Evolutionary conservation across 2,113 vertebrate genomes (phyloP).

Genomic region (Uria aalge): DNA sequence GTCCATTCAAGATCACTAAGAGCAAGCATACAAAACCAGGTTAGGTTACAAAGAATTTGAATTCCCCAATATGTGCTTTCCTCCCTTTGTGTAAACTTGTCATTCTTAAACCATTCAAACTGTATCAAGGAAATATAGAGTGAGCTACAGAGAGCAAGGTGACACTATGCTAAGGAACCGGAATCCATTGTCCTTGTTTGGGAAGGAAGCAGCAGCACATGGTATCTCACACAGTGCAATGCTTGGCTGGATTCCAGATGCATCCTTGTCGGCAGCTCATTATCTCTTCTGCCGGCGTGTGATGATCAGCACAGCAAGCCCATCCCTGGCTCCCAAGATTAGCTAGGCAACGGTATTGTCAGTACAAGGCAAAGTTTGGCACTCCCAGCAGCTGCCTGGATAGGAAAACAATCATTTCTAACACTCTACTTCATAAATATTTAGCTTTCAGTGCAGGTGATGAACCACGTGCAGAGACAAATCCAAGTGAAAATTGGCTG

Average conservation of each 20-base stretch:
- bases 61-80: not conserved
- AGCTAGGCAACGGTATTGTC: constrained; percentile 27
- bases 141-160: not conserved
- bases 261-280: constrained; percentile 36
- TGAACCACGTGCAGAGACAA: not conserved
- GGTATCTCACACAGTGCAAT: not conserved
- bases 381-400: constrained; percentile 34
- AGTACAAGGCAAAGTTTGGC: constrained; percentile 39
- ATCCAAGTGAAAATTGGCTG: constrained; percentile 3
- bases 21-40: not conserved
- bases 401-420: constrained; percentile 51
- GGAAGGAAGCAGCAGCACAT: not conserved
- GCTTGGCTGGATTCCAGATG: not conserved
- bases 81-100: not conserved
- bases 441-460: constrained; percentile 3
- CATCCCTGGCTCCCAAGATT: constrained; percentile 7
- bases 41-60: not conserved
- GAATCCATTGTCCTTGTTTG: not conserved
- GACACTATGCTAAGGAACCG: not conserved
- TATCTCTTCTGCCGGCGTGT: not conserved
- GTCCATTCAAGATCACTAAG: not conserved
- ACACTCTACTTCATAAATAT: constrained; percentile 34
- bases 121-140: not conserved
- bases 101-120: not conserved
- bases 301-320: constrained; percentile 35